These are phyloP conservation scores for Philotrypesis tridentata DNA, from an alignment of 1,140 invertebrate species.

Conservation along the genomic window DNA sequence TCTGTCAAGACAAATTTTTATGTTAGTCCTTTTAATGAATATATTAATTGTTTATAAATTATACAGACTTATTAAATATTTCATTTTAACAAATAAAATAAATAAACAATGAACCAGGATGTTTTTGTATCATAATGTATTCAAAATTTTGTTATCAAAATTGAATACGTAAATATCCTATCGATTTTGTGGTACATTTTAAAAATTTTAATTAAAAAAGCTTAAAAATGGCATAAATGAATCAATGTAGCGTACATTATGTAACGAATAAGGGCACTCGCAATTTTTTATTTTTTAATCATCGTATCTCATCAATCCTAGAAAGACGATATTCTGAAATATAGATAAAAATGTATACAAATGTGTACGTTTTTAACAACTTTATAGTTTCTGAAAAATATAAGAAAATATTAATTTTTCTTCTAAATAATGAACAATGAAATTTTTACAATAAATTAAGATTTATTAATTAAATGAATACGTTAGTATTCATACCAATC, in stretches of 20 bases:
- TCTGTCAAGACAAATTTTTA: background rate
- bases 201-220: background rate
- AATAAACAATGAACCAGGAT: background rate
- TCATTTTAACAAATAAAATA: constrained; percentile 7
- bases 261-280: background rate
- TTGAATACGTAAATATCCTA: background rate
- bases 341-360: too few species aligned
- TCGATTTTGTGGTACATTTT: background rate
- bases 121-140: background rate
- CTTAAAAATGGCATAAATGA: background rate
- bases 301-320: too few species aligned
- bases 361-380: background rate
- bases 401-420: background rate
- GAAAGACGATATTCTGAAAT: too few species aligned
- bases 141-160: background rate
- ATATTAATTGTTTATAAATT: constrained; percentile 13
- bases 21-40: constrained; percentile 8
- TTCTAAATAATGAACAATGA: background rate
- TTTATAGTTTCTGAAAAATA: background rate
- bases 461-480: background rate
- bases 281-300: background rate
- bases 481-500: background rate
- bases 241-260: background rate
- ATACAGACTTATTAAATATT: background rate
- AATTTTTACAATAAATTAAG: background rate